phyloP scores from a whole-genome alignment of 2,888 invertebrate genomes.

The Microplitis manilae region DNA sequence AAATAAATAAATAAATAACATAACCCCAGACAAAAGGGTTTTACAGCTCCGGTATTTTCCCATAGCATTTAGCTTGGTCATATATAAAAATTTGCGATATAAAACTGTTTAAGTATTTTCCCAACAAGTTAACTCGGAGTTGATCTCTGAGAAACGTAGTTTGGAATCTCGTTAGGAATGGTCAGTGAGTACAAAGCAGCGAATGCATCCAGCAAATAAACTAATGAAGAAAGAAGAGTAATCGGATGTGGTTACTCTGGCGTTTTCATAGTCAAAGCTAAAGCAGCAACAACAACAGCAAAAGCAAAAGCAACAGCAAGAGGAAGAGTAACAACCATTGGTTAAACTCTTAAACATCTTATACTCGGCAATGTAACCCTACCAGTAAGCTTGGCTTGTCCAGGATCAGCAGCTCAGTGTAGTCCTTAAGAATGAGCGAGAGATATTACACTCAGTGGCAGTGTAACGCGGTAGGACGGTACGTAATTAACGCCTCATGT shows the following conservation, averaged over 20 bases:
- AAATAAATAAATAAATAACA: background rate
- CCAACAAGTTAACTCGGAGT: background rate
- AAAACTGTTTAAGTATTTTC: background rate
- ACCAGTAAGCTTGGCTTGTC: background rate
- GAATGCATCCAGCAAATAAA: background rate
- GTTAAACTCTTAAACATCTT: too few species aligned
- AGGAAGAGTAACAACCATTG: background rate
- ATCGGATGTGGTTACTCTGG: slow-evolving; percentile 18
- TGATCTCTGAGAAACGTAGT: slow-evolving; percentile 7
- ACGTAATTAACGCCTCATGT: slow-evolving; percentile 71
- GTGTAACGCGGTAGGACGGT: slow-evolving; percentile 69
- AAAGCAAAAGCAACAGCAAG: background rate
- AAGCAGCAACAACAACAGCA: too few species aligned
- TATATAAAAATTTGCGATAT: background rate
- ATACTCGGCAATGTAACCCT: too few species aligned
- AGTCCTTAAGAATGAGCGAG: slow-evolving; percentile 32
- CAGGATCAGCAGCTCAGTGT: slow-evolving; percentile 34
- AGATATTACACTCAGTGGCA: slow-evolving; percentile 63
- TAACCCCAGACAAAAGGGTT: background rate
- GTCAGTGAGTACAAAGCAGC: slow-evolving; percentile 8
- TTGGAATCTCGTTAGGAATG: slow-evolving; percentile 17
- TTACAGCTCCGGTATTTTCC: background rate
- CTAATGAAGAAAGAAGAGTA: slow-evolving; percentile 2
- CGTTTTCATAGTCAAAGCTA: background rate
- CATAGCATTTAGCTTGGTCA: background rate